Evolutionary conservation across 2,113 vertebrate genomes (phyloP), one percentile per base, ranked within the genome.

Genomic region (Willisornis vidua): DNA sequence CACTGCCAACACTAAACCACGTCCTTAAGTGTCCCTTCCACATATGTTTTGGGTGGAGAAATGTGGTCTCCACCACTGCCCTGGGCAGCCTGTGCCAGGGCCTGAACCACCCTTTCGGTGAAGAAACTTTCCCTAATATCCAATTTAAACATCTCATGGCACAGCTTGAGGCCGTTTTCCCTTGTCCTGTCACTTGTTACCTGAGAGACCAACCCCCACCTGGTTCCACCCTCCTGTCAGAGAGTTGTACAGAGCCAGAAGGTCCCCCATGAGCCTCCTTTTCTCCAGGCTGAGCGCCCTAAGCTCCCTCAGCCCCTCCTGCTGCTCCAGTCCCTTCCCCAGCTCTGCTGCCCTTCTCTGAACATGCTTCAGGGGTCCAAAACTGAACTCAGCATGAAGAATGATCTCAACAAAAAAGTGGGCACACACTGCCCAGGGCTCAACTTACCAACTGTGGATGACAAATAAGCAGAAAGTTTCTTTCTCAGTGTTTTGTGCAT

Each of bases 401-500:
- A 65, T 25, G 10, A 82, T 10, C 16, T 43, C 57, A 61, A n/a
- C 19, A 25, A 52, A 31, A 43, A 88, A 84, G 46, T 3, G 1
- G 12, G 23, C 1, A 2, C 31, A 51, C 19, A 1, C 3, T 74
- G 63, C 12, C 68, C 63, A 29, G 17, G 14, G 29, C 29, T 22
- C 2, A 2, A 31, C 9, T 58, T 54, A 46, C 13, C 31, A 18
- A 19, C 6, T 59, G 43, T 12, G 68, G 7, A 22, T 28, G 45
- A 67, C 35, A 80, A 54, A 68, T 6, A 14, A 82, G 14, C 24
- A 82, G 19, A 12, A 54, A 82, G 24, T 24, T 48, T 43, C 37
- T 48, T 78, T 43, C 67, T 72, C 35, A 14, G 6, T 1, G 2
- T 19, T 76, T n/a, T 23, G 7, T 24, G 14, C 0, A 0, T 10